These are phyloP conservation scores for Eudyptes chrysolophus DNA, from an alignment of 2,113 vertebrate species.

Conservation along the genomic window DNA sequence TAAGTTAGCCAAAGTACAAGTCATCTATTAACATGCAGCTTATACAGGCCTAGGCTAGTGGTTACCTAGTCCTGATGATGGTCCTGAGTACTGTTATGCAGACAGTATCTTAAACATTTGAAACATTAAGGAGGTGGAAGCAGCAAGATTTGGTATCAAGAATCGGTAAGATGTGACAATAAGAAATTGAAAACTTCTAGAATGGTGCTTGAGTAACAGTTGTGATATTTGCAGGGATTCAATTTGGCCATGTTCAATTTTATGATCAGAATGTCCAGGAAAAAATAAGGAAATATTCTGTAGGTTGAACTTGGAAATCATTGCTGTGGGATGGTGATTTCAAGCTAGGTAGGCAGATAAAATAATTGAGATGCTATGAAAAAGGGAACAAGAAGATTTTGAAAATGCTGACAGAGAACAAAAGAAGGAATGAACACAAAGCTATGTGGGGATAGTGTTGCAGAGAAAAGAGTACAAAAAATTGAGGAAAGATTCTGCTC, in stretches of 20 bases:
- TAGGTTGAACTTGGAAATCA: neutral
- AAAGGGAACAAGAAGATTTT: neutral
- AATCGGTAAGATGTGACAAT: fast-evolving
- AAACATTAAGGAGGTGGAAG: neutral
- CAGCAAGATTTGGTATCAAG: neutral
- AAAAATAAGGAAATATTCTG: neutral
- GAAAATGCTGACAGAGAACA: neutral
- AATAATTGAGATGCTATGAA: neutral
- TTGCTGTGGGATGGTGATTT: neutral
- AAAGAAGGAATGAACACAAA: neutral
- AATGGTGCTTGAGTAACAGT: neutral
- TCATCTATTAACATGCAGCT: neutral
- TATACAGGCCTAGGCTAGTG: neutral
- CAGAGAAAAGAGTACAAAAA: neutral
- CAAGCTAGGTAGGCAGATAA: neutral
- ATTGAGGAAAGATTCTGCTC: neutral
- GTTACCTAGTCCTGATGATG: neutral
- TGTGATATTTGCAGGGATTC: neutral
- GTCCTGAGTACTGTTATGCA: neutral
- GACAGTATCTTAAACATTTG: neutral
- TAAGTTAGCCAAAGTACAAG: neutral
- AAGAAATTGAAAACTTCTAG: neutral
- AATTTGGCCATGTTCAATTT: neutral
- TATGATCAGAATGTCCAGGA: neutral
- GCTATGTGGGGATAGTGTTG: neutral